Percentiles rank a stretch among this genome's conserved stretches.
These are phyloP conservation scores for Echinometra lucunter DNA, from an alignment of 53 echinoderm and acorn worm species.

Conservation along the genomic window DNA sequence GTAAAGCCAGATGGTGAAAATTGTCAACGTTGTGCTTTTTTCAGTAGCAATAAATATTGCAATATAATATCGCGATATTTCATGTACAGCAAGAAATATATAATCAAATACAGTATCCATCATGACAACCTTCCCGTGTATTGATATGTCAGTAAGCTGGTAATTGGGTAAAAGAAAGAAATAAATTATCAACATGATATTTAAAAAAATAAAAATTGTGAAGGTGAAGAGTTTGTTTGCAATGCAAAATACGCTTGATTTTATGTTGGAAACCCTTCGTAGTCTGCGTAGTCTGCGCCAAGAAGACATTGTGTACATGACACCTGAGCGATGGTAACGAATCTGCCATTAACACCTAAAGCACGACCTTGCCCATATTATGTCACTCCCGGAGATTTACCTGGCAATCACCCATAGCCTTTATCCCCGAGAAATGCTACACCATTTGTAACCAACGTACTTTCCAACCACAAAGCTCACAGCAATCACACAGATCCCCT, in stretches of 20 bases:
- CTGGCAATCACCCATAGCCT: not conserved
- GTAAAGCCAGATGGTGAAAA: too few species aligned
- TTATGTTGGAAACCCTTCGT: not conserved
- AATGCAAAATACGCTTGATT: not conserved
- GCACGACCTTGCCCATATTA: not conserved
- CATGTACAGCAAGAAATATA: too few species aligned
- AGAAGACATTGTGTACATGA: not conserved
- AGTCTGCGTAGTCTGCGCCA: not conserved
- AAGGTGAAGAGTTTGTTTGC: not conserved
- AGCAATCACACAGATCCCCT: constrained; percentile 4
- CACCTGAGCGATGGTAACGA: not conserved
- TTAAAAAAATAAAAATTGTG: too few species aligned
- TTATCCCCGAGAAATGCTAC: not conserved
- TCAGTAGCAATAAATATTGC: too few species aligned
- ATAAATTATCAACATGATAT: too few species aligned
- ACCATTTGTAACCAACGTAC: constrained; percentile 4
- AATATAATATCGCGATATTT: too few species aligned
- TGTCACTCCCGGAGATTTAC: not conserved
- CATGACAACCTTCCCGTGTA: too few species aligned
- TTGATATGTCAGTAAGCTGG: too few species aligned
- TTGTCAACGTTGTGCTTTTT: too few species aligned
- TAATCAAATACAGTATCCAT: too few species aligned
- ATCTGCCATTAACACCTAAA: not conserved
- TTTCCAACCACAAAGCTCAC: constrained; percentile 17
- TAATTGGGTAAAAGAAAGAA: too few species aligned